Evolutionary conservation across 2,888 invertebrate genomes (phyloP).

Genomic region (Noctua janthe): DNA sequence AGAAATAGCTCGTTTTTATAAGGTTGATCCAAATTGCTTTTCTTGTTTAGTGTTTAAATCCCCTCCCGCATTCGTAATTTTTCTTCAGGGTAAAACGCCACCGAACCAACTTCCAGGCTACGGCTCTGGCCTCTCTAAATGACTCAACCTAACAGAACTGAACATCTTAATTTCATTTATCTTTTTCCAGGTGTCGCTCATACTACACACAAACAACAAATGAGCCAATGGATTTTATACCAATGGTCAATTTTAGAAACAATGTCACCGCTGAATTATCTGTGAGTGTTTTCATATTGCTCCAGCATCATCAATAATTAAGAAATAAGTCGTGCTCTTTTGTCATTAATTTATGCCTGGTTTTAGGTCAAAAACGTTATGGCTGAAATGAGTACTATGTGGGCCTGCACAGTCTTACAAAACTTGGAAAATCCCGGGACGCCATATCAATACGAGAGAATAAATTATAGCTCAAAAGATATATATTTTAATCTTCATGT

Average conservation of each 20-base stretch:
- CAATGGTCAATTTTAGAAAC: neutral
- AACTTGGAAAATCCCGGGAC: accelerated
- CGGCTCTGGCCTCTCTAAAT: neutral
- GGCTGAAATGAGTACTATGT: slow-evolving; percentile 18
- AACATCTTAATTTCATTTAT: neutral
- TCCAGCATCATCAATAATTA: neutral
- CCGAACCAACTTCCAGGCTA: neutral
- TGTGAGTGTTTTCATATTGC: neutral
- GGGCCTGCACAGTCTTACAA: neutral
- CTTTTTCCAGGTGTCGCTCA: neutral
- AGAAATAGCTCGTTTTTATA: too few relatives aligned
- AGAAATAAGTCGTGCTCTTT: neutral
- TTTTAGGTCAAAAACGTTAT: slow-evolving; percentile 24
- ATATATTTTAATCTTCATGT: slow-evolving; percentile 10
- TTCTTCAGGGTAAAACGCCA: neutral
- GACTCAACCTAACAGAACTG: neutral
- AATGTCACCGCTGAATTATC: neutral
- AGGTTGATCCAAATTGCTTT: too few relatives aligned
- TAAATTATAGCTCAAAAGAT: neutral
- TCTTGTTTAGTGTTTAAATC: too few relatives aligned
- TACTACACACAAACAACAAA: neutral
- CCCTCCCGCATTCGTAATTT: too few relatives aligned
- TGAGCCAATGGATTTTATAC: neutral
- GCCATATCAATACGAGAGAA: accelerated
- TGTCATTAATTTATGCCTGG: neutral